phyloP scores from a whole-genome alignment of 2,797 vertebrate genomes.

The Tauraco hartlaubi region DNA sequence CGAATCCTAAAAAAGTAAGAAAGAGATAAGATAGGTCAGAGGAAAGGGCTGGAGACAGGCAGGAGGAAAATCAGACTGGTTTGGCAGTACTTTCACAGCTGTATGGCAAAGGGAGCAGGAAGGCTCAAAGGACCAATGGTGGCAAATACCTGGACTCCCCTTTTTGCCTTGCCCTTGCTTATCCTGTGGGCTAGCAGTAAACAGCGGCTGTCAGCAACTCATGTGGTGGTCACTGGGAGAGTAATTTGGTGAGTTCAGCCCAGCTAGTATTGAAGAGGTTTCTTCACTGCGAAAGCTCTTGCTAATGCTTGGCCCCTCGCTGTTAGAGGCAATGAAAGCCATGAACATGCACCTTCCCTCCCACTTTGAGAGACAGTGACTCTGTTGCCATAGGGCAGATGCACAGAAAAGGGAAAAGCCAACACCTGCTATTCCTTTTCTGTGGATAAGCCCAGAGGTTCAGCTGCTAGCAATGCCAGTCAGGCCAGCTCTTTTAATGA shows the following conservation, averaged over 20 bases:
- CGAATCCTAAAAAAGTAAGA: neutral
- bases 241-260: neutral
- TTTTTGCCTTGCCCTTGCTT: neutral
- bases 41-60: neutral
- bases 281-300: neutral
- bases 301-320: neutral
- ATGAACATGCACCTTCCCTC: neutral
- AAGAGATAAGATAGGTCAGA: neutral
- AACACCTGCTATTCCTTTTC: neutral
- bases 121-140: neutral
- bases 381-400: neutral
- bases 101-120: neutral
- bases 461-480: neutral
- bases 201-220: neutral
- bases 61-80: neutral
- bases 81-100: neutral
- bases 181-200: neutral
- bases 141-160: neutral
- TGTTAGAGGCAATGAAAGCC: neutral
- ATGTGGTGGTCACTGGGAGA: neutral
- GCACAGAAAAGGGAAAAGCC: neutral
- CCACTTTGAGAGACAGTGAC: neutral
- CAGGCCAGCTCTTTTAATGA: neutral
- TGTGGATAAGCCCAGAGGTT: neutral
- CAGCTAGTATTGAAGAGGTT: neutral